Base-by-base conservation (phyloP, 2,888 invertebrate genomes). In the Odontocolon sp. region DNA sequence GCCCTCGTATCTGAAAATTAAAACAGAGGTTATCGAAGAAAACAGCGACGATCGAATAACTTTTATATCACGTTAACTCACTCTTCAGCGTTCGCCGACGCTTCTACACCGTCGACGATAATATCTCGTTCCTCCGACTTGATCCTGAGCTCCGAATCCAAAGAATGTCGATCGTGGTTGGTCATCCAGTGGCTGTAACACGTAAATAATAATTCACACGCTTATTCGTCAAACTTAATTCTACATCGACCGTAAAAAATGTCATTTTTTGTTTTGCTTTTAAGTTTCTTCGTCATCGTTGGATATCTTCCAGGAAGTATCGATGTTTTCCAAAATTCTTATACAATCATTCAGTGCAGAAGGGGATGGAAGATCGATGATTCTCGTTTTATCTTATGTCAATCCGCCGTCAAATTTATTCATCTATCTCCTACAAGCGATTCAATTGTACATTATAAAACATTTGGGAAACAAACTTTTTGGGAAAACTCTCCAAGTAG, bases 1-100 rank as follows among this genome's bases (percentile, higher is more conserved):
- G 42, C 77, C 77, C 54, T 84, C 84, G 76, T 80, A 81, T 73
- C 87, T 85, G 82, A 16, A 71, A 77, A 36, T 61, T 26, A 47
- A 69, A 70, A 26, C 74, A 80, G 72, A 72, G 77, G 73, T n/a
- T 4, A 14, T 3, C 36, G 16, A 50, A n/a, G 16, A 4, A 9
- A 33, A 36, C 0, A 2, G 4, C 14, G 3, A 5, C 23, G 18
- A 9, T 54, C 72, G 68, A 68, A 8, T 67, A 80, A 16, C 54
- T 66, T 38, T 47, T 21, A 21, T 31, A 28, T 14, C 23, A 9
- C 56, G 9, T 67, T 45, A 76, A 80, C 80, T 80, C 56, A 80
- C 80, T 75, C 64, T 26, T 77, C 75, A 40, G 47, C 6, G 23
- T 40, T 76, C 40, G 61, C 11, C 16, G 56, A 31, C 6, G 56